Evolutionary conservation across 2,113 vertebrate species (phyloP).

Genomic region (Arvicanthis niloticus): DNA sequence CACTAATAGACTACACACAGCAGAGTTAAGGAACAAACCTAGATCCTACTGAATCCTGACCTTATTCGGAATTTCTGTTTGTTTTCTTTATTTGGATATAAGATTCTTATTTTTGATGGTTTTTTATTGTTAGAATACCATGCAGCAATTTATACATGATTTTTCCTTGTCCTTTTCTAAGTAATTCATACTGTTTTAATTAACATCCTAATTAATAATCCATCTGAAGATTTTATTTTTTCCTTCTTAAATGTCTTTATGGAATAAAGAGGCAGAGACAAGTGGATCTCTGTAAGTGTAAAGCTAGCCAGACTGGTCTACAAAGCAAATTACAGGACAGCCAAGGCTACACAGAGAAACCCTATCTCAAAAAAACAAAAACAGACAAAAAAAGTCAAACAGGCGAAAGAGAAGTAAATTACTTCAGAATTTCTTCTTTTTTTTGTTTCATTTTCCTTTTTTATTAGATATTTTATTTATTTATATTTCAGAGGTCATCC

Average conservation of each 20-base stretch:
- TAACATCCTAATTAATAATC: neutral
- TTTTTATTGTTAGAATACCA: neutral
- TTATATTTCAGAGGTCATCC: too few relatives aligned
- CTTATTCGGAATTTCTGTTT: neutral
- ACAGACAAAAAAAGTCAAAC: too few relatives aligned
- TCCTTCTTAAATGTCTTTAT: conserved; percentile 41
- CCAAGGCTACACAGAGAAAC: too few relatives aligned
- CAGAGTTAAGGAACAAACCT: neutral
- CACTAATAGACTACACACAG: neutral
- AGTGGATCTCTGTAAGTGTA: too few relatives aligned
- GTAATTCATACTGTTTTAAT: neutral
- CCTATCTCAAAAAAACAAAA: too few relatives aligned
- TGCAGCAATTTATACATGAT: neutral
- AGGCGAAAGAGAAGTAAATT: neutral
- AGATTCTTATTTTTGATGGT: neutral
- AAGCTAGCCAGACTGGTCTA: too few relatives aligned
- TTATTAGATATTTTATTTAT: too few relatives aligned
- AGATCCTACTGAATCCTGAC: neutral
- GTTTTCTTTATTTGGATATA: neutral
- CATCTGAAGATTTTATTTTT: conserved; percentile 56
- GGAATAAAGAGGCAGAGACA: neutral
- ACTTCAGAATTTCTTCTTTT: neutral
- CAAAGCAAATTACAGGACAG: too few relatives aligned
- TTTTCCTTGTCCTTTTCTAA: conserved; percentile 30
- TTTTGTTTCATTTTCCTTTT: too few relatives aligned